Conservation (phyloP, 2,888 invertebrate species). For the Trachelus tabidus region DNA sequence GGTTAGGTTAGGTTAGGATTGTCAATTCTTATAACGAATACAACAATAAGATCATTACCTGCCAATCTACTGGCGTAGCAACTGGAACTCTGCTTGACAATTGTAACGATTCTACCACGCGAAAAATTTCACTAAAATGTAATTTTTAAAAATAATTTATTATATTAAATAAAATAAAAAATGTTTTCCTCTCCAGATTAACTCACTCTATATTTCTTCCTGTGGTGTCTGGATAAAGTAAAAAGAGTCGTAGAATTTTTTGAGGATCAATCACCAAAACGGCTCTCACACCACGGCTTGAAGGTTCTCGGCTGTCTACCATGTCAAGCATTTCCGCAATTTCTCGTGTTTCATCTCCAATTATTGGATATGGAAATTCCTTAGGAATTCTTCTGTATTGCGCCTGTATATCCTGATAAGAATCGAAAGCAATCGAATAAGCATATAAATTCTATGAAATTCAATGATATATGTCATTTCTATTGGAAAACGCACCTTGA, state of each 20-base stretch:
- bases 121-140: slow-evolving; percentile 70
- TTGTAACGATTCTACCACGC: slow-evolving; percentile 73
- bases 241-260: slow-evolving; percentile 70
- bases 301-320: slow-evolving; percentile 70
- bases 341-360: slow-evolving; percentile 69
- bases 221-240: slow-evolving; percentile 74
- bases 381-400: slow-evolving; percentile 56
- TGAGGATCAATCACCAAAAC: slow-evolving; percentile 73
- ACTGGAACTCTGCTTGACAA: slow-evolving; percentile 67
- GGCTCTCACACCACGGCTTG: slow-evolving; percentile 66
- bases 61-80: slow-evolving; percentile 74
- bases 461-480: not conserved
- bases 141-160: not conserved
- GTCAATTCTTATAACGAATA: not conserved
- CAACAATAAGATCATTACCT: slow-evolving; percentile 54
- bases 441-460: not conserved
- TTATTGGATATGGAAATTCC: slow-evolving; percentile 70
- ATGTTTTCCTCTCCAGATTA: not conserved
- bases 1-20: too few species aligned
- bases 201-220: slow-evolving; percentile 73
- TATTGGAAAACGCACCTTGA: slow-evolving; percentile 57
- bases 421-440: not conserved
- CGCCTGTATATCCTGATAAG: slow-evolving; percentile 55
- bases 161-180: not conserved
- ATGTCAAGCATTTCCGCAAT: slow-evolving; percentile 70